Evolutionary conservation across 2,113 vertebrate species (phyloP).

Genomic region (Pluvialis apricaria): DNA sequence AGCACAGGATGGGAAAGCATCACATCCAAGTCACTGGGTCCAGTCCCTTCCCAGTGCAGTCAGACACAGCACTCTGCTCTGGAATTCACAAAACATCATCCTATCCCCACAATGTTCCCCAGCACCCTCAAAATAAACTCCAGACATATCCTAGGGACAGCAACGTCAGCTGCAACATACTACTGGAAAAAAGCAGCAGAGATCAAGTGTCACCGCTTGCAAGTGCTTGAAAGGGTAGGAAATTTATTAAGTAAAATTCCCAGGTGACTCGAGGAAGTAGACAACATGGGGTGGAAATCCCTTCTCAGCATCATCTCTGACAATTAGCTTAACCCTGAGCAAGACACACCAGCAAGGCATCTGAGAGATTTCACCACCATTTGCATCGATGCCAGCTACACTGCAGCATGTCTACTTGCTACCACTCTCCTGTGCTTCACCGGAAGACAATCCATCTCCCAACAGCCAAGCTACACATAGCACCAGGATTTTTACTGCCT

Average conservation of each 20-base stretch:
- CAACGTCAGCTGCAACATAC: rapidly evolving
- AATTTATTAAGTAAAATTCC: neutral
- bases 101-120: neutral
- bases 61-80: neutral
- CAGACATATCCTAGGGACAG: neutral
- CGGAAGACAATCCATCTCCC: neutral
- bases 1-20: neutral
- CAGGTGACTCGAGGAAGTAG: neutral
- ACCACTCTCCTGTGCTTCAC: neutral
- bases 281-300: neutral
- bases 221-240: neutral
- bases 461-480: neutral
- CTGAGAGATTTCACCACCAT: neutral
- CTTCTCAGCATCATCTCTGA: neutral
- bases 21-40: rapidly evolving
- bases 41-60: neutral
- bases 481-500: too few species aligned
- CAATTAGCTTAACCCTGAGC: neutral
- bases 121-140: neutral
- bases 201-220: neutral
- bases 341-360: neutral
- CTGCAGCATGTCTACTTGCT: neutral
- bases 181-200: neutral
- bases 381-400: neutral
- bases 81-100: neutral